Base-by-base conservation (phyloP, 2,888 invertebrate species). In the Crioceris asparagi region DNA sequence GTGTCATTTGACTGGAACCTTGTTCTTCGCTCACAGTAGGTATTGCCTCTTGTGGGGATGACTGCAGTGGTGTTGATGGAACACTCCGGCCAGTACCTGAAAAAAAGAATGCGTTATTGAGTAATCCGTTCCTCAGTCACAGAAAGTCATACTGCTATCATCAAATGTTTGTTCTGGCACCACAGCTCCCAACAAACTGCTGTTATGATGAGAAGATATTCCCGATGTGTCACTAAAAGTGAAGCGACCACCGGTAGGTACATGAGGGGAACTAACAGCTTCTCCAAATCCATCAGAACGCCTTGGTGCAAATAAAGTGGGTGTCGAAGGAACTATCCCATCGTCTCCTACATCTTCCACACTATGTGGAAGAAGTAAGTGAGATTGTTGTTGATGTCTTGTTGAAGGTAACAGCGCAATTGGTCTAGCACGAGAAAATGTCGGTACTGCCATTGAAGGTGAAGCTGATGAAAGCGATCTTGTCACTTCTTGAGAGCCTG, bases 261-360 rank as follows among this genome's bases (percentile, higher is more conserved):
- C 78, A 65, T 83, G 79, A 4, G 92, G 92, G 0, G 92, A 93
- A 60, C 90, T 90, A 23, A 92, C 85, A 29, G 90, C 90, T 60
- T 91, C 88, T 25, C 88, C 86, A 66, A 88, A 88, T 36, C 87
- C 88, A 61, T 91, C 90, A 42, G 75, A 79, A 42, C 88, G 71
- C 41, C 85, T 68, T 3, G 88, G 86, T 29, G 84, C 80, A 56
- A 82, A 85, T 17, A 91, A 67, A 3, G 90, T 87, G 12, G 92
- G 88, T 8, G 91, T 90, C 39, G 88, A 84, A 11, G 92, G 91
- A 19, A 92, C 90, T 49, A 90, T 90, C 50, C 66, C 60, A 48
- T 83, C 83, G 56, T 81, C 83, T 10, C 74, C 74, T 8, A 74
- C 74, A 48, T 80, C 80, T 56, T 77, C 79, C 41, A 71, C 71